Evolutionary conservation across 2,888 invertebrate genomes (phyloP), one percentile per base, ranked within the genome.

Genomic region (Lathronympha strigana): DNA sequence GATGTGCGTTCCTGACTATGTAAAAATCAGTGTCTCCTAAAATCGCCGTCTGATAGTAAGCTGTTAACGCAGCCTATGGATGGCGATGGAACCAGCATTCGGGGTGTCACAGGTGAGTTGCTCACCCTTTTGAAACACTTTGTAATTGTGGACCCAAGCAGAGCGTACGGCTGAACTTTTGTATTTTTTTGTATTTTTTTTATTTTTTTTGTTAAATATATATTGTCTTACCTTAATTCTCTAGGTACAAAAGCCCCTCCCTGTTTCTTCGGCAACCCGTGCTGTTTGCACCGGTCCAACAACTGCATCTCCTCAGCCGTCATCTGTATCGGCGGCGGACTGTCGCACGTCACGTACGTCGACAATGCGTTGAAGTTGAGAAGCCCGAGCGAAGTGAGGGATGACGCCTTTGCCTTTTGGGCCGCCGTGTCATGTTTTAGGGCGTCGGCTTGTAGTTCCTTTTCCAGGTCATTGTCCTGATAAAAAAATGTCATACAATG

Each of bases 311-410:
- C 97, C 28, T 96, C 96, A 0, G 94, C 93, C 0, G 96, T 94
- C 93, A 97, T 95, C 76, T 96, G 95, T 74, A 97, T 92, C 0
- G 97, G 96, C 43, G 96, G 95, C 0, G 97, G 96, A 72, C 96
- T 96, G 78, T 97, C 97, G 73, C 96, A 96, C 33, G 95, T 94
- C 49, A 95, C 94, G 75, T 95, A 95, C 0, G 94, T 93, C 0
- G 93, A 93, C 4, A 94, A 79, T 6, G 92, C 91, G 73, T 92
- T 90, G 79, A 92, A 90, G 76, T 92, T 92, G 23, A 92, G 66
- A 0, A 92, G 75, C 0, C 92, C 92, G 0, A 92, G 74, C 33
- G 87, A 86, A 0, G 81, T 81, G 0, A 92, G 79, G 15, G 84
- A 86, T 8, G 80, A 78, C 0, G 88, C 90, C 64, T 90, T 90